Evolutionary conservation across 2,113 vertebrate species (phyloP).

Genomic region (Acrocephalus arundinaceus): DNA sequence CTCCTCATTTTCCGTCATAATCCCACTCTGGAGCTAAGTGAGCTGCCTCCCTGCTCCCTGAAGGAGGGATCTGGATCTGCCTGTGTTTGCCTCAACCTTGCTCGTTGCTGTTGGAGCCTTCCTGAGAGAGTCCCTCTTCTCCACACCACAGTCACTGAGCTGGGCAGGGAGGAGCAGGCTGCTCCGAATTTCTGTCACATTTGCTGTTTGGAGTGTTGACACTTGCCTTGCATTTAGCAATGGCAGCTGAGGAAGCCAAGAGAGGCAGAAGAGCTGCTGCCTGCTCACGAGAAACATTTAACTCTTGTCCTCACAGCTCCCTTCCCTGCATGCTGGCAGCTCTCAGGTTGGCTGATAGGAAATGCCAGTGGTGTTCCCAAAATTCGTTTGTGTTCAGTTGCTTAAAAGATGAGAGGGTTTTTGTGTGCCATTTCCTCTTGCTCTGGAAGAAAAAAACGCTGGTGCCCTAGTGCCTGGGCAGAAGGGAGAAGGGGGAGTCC

Average conservation of each 20-base stretch:
- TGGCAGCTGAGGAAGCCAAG: not conserved
- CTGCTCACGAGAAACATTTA: not conserved
- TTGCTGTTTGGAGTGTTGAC: not conserved
- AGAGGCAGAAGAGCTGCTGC: not conserved
- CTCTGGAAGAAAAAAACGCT: not conserved
- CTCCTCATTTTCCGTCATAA: not conserved
- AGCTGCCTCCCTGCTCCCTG: not conserved
- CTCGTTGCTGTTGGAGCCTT: not conserved
- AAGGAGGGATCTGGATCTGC: not conserved
- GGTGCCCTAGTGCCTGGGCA: not conserved
- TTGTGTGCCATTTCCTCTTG: not conserved
- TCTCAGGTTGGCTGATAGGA: not conserved
- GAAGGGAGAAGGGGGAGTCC: constrained; percentile 9
- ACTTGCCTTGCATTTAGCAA: not conserved
- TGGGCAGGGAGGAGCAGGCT: not conserved
- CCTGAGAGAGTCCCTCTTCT: not conserved
- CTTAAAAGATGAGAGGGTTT: not conserved
- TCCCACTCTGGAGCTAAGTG: not conserved
- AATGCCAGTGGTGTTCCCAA: not conserved
- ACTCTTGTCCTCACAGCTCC: not conserved
- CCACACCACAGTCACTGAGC: accelerated
- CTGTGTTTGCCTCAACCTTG: not conserved
- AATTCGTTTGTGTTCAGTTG: accelerated
- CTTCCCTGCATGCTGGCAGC: not conserved
- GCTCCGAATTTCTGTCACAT: accelerated